Conservation (phyloP, 53 echinoderm and acorn worm species). For the Holothuria scabra region DNA sequence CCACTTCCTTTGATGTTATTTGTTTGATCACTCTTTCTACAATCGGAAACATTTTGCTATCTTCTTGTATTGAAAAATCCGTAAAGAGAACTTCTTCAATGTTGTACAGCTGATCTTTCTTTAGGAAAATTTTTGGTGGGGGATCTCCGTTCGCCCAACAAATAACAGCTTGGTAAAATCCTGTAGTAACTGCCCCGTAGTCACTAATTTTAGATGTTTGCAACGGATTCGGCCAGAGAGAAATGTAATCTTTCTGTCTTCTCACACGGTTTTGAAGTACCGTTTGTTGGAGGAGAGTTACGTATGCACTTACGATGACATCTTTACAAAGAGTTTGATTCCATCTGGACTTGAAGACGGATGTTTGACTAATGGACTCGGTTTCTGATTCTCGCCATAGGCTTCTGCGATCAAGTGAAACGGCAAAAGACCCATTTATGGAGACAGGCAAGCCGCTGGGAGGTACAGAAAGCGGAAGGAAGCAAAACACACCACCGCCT, state of each 20-base stretch:
- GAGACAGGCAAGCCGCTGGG: slow-evolving; percentile 48
- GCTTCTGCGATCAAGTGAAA: slow-evolving; percentile 49
- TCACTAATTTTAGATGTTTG: slow-evolving; percentile 35
- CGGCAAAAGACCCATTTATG: slow-evolving; percentile 60
- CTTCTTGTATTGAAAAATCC: not conserved
- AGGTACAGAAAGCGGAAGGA: slow-evolving; percentile 59
- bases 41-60: slow-evolving; percentile 10
- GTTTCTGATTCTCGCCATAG: slow-evolving; percentile 16
- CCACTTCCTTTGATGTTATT: slow-evolving; percentile 22
- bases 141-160: not conserved
- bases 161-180: slow-evolving; percentile 51
- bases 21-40: not conserved
- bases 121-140: slow-evolving; percentile 38
- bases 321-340: slow-evolving; percentile 52
- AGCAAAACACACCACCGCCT: slow-evolving; percentile 52
- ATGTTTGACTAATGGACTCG: not conserved
- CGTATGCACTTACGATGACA: slow-evolving; percentile 54
- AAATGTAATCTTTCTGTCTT: not conserved
- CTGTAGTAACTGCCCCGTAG: slow-evolving; percentile 44
- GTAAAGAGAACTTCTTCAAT: not conserved
- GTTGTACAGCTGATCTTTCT: not conserved
- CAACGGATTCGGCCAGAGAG: slow-evolving; percentile 53
- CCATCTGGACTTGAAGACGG: slow-evolving; percentile 42
- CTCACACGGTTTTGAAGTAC: not conserved
- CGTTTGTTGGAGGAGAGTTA: slow-evolving; percentile 34